These are phyloP conservation scores for Enteromius radiatus DNA, from an alignment of 2,797 vertebrate genomes.

Conservation along the genomic window DNA sequence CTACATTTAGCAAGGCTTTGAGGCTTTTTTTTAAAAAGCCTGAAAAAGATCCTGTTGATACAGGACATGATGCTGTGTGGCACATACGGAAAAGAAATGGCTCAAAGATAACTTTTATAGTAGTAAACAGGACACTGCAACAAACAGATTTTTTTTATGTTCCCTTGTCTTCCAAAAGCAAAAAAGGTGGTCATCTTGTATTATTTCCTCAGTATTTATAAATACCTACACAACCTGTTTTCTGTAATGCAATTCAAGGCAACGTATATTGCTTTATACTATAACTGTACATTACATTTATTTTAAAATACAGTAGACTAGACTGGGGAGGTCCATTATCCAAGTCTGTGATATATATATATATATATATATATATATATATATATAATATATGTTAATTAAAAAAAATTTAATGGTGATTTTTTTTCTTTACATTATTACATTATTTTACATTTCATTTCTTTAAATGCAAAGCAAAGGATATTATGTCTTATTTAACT, in stretches of 20 bases:
- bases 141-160: background rate
- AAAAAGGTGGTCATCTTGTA: background rate
- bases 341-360: background rate
- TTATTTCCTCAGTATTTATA: background rate
- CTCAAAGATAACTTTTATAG: background rate
- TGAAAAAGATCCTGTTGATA: slow-evolving; percentile 22
- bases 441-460: no score
- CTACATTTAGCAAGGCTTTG: slow-evolving; percentile 26
- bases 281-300: background rate
- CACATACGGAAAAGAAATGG: background rate
- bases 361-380: no score
- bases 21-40: slow-evolving; percentile 13
- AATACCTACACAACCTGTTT: background rate
- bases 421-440: no score
- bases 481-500: no score
- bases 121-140: background rate
- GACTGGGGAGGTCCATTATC: background rate
- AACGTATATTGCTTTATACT: background rate
- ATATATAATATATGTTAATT: no score
- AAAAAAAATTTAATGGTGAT: no score
- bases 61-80: background rate
- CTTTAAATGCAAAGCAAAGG: no score
- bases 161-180: no score
- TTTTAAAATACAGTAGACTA: background rate
- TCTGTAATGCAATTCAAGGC: background rate